phyloP scores from a whole-genome alignment of 2,113 vertebrate species.

The Setophaga kirtlandii region DNA sequence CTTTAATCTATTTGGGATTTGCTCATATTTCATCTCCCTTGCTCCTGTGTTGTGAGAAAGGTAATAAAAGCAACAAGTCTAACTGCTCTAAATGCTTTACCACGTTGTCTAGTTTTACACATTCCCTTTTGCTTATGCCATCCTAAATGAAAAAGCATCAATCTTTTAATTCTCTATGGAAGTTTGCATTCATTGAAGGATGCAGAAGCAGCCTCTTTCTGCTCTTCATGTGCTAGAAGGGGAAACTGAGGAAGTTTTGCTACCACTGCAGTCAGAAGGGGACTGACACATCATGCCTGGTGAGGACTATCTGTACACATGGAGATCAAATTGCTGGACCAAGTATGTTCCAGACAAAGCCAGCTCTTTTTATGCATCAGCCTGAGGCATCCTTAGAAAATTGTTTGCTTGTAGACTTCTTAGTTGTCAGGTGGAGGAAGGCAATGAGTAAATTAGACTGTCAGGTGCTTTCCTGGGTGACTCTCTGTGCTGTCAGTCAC shows the following conservation, averaged over 20 bases:
- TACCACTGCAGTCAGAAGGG: neutral
- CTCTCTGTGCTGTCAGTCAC: constrained; percentile 39
- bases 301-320: neutral
- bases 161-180: neutral
- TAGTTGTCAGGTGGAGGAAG: neutral
- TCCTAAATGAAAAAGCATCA: neutral
- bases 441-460: neutral
- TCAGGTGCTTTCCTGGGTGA: constrained; percentile 42
- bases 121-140: neutral
- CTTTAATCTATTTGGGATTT: constrained; percentile 22
- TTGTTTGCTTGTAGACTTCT: neutral
- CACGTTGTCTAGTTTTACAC: neutral
- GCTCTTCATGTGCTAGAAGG: neutral
- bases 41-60: neutral
- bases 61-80: neutral
- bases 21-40: neutral
- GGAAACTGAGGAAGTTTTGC: neutral
- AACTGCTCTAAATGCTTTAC: neutral
- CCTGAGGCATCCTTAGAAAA: constrained; percentile 29
- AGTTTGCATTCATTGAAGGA: neutral
- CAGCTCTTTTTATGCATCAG: neutral
- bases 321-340: neutral
- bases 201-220: neutral
- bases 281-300: neutral
- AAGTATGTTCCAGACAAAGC: neutral